phyloP scores from a whole-genome alignment of 2,113 vertebrate species.

The Scalopus aquaticus region DNA sequence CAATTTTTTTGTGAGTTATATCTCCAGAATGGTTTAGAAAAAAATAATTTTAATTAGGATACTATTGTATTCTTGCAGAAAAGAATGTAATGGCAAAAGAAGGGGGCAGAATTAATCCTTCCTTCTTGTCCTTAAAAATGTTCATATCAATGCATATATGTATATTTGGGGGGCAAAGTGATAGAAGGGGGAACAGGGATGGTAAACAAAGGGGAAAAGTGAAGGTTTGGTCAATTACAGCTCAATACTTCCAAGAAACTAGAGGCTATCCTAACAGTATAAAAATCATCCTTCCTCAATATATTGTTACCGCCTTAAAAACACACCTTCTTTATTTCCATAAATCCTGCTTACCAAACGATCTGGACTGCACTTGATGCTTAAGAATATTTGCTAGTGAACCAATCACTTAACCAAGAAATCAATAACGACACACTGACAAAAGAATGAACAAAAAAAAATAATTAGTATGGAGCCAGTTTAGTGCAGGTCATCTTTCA shows the following conservation, averaged over 20 bases:
- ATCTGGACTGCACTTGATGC: neutral
- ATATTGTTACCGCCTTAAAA: neutral
- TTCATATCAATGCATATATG: neutral
- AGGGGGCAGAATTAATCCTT: neutral
- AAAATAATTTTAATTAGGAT: neutral
- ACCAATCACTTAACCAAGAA: neutral
- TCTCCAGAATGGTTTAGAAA: neutral
- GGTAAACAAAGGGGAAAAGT: neutral
- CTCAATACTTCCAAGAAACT: neutral
- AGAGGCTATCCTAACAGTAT: neutral
- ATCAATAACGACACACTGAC: neutral
- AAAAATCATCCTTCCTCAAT: neutral
- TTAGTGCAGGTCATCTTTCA: neutral
- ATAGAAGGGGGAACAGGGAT: neutral
- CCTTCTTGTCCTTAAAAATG: neutral
- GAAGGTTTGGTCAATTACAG: neutral
- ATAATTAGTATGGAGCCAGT: neutral
- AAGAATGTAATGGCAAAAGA: neutral
- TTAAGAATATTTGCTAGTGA: neutral
- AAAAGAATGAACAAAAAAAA: constrained; percentile 3
- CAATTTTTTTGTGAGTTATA: neutral
- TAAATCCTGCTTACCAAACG: neutral
- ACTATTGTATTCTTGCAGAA: neutral
- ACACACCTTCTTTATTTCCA: neutral
- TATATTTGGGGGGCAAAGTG: neutral